A percentile compares a stretch with the other conserved stretches of the same genome.
phyloP scores from a whole-genome alignment of 2,113 vertebrate species.

The Cacatua alba region DNA sequence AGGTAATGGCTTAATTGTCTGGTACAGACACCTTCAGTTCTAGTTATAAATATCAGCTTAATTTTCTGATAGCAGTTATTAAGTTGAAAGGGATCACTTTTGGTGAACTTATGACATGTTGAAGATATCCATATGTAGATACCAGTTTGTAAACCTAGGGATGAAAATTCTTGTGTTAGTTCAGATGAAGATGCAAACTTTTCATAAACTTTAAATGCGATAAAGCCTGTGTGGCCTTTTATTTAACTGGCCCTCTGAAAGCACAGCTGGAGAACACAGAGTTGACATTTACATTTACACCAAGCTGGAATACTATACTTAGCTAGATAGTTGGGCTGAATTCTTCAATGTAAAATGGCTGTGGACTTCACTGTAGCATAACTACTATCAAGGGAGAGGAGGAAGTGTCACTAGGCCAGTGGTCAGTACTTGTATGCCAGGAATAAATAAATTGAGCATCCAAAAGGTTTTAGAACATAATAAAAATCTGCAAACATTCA shows the following conservation, averaged over 20 bases:
- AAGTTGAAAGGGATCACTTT: background rate
- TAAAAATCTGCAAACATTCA: background rate
- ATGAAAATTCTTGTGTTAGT: background rate
- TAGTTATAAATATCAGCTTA: background rate
- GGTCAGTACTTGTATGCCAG: background rate
- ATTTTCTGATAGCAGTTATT: background rate
- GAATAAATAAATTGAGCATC: background rate
- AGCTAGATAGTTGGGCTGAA: background rate
- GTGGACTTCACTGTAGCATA: background rate
- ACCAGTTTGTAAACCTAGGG: background rate
- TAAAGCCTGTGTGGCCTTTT: background rate
- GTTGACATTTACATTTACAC: background rate
- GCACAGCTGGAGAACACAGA: background rate
- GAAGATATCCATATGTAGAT: background rate
- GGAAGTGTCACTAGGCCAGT: background rate
- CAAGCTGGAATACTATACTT: background rate
- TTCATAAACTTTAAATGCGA: background rate
- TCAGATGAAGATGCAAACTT: background rate
- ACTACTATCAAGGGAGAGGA: background rate
- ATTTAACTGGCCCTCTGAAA: background rate
- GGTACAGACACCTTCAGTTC: background rate
- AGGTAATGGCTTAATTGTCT: background rate
- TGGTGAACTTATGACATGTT: background rate
- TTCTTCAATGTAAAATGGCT: background rate
- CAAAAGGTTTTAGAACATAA: background rate